Evolutionary conservation across 2,113 vertebrate genomes (phyloP).

Genomic region (Hemicordylus capensis): DNA sequence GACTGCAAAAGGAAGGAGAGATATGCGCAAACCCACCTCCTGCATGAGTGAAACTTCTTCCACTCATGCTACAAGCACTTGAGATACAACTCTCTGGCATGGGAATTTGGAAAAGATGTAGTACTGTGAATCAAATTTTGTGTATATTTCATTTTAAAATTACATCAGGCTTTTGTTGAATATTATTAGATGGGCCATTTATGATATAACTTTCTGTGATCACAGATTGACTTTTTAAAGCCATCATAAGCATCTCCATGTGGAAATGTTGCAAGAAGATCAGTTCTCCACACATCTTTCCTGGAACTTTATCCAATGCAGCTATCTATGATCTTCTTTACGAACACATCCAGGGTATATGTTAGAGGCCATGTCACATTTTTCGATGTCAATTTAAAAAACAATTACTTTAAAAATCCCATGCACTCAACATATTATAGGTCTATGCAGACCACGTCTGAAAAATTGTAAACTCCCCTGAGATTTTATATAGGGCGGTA

Average conservation of each 20-base stretch:
- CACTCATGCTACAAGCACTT: too few species aligned
- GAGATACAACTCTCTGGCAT: too few species aligned
- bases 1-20: too few species aligned
- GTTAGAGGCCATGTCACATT: not conserved
- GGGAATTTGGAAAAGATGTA: constrained; percentile 5
- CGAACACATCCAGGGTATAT: not conserved
- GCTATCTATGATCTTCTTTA: not conserved
- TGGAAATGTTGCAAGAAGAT: not conserved
- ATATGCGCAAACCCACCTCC: too few species aligned
- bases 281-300: not conserved
- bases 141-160: constrained; percentile 19
- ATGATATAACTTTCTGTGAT: not conserved
- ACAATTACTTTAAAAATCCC: not conserved
- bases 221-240: not conserved
- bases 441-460: not conserved
- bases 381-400: too few species aligned
- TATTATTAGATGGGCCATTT: not conserved
- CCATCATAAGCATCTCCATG: not conserved
- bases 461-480: too few species aligned
- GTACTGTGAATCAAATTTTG: constrained; percentile 3
- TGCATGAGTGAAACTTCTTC: too few species aligned
- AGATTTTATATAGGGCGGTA: too few species aligned
- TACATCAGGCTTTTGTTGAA: not conserved
- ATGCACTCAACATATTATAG: not conserved
- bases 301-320: not conserved